Evolutionary conservation across 2,888 invertebrate species (phyloP).

Genomic region (Chymomyza amoena): DNA sequence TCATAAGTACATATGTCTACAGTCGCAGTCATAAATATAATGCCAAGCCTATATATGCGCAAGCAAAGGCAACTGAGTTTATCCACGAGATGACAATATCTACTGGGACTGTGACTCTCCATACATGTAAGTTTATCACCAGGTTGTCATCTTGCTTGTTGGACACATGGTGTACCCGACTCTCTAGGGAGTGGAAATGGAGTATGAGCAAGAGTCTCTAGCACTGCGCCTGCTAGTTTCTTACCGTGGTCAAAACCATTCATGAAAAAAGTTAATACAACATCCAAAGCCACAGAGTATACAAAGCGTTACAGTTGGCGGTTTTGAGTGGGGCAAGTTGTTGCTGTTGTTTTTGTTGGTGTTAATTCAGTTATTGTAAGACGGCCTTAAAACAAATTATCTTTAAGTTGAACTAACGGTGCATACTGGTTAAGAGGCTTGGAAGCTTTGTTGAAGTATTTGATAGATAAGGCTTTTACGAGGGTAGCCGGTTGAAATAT

Average conservation of each 20-base stretch:
- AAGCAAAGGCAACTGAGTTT: background rate
- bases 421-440: background rate
- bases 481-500: too few species aligned
- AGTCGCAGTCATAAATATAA: constrained; percentile 59
- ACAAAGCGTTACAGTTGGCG: constrained; percentile 12
- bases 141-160: constrained; percentile 59
- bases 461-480: background rate
- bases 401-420: background rate
- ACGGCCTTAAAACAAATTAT: background rate
- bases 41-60: constrained; percentile 52
- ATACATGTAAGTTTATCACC: constrained; percentile 52
- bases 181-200: constrained; percentile 38
- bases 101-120: constrained; percentile 17
- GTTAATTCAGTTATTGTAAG: background rate
- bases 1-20: constrained; percentile 9
- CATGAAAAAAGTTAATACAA: constrained; percentile 13
- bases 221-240: background rate
- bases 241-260: constrained; percentile 24
- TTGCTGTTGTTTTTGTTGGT: background rate
- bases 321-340: background rate
- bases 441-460: background rate
- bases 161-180: constrained; percentile 43
- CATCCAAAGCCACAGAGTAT: background rate
- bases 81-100: constrained; percentile 16
- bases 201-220: background rate